phyloP scores from a whole-genome alignment of 1,140 invertebrate genomes.

The Harlomillsia oculata region DNA sequence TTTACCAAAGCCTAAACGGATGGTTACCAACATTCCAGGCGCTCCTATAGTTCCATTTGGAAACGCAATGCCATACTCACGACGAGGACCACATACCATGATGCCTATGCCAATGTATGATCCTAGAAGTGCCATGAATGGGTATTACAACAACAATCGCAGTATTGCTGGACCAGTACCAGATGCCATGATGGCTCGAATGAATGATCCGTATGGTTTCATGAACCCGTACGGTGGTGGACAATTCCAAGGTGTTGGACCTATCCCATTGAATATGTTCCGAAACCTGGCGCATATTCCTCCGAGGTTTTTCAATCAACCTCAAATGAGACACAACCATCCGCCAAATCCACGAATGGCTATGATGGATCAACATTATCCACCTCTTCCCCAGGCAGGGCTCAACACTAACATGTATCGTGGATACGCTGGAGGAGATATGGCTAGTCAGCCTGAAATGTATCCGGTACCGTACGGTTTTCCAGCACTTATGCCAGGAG shows the following conservation, averaged over 20 bases:
- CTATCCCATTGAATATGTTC: constrained; percentile 89
- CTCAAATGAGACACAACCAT: not conserved
- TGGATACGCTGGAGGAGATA: constrained; percentile 7
- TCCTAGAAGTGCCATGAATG: constrained; percentile 20
- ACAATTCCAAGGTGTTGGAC: constrained; percentile 38
- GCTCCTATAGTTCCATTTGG: constrained; percentile 97
- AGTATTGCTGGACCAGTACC: not conserved
- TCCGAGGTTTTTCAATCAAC: constrained; percentile 73
- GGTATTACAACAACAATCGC: constrained; percentile 22
- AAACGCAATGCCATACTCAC: constrained; percentile 90
- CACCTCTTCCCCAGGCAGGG: not conserved
- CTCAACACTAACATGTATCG: not conserved
- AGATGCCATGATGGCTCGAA: constrained; percentile 6
- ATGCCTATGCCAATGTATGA: constrained; percentile 52
- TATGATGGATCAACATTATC: constrained; percentile 22
- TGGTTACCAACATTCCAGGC: constrained; percentile 90
- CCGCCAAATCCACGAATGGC: not conserved
- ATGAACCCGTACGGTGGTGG: constrained; percentile 1
- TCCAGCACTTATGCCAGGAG: not conserved
- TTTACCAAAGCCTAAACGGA: constrained; percentile 92
- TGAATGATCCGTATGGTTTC: constrained; percentile 10
- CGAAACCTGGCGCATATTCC: constrained; percentile 84
- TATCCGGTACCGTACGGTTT: not conserved
- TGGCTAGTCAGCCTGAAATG: constrained; percentile 23
- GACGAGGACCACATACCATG: constrained; percentile 74